Conservation (phyloP, 2,113 vertebrate genomes). For the Dicaeum eximium region DNA sequence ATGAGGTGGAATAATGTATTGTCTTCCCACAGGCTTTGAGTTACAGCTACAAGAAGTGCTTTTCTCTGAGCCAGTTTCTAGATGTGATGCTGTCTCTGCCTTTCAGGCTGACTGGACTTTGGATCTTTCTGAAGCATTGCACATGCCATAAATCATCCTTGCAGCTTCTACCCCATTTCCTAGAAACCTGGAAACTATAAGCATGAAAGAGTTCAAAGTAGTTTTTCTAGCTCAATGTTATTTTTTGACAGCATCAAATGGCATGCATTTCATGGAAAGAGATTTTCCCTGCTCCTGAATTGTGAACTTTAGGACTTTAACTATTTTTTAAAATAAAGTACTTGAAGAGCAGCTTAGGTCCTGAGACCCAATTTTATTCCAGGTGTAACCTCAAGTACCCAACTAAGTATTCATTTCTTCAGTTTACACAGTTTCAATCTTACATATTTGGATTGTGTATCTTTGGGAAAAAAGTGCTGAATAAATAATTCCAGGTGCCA, state of each 20-base stretch:
- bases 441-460: background rate
- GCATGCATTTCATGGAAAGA: background rate
- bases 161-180: background rate
- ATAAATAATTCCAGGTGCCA: background rate
- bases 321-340: background rate
- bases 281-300: background rate
- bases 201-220: background rate
- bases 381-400: background rate
- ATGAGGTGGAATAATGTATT: background rate
- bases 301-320: background rate
- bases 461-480: background rate
- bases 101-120: background rate
- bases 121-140: background rate
- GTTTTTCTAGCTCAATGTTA: background rate
- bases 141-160: background rate
- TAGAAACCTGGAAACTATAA: background rate
- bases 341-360: background rate
- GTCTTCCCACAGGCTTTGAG: background rate
- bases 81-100: background rate
- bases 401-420: background rate
- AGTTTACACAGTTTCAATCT: background rate
- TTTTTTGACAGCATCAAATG: background rate
- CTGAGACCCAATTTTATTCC: background rate
- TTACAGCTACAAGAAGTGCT: background rate
- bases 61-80: background rate